Percentiles rank a stretch among this genome's conserved stretches.
Conservation (phyloP, 2,888 invertebrate genomes). For the Baronia brevicornis region DNA sequence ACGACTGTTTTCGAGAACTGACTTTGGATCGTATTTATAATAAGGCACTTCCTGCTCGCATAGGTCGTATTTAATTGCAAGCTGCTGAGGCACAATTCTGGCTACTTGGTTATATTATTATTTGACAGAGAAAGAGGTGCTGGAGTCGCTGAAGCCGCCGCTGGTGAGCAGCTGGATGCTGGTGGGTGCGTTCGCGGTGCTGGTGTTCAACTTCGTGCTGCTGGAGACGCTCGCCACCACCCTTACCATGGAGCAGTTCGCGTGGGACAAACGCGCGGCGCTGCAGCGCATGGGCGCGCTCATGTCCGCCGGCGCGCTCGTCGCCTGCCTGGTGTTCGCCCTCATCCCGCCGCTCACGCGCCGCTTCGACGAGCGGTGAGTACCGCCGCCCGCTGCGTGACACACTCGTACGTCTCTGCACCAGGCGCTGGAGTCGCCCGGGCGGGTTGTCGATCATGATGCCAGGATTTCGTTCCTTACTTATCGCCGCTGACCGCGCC, state of each 20-base stretch:
- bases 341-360: constrained; percentile 82
- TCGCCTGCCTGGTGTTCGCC: constrained; percentile 83
- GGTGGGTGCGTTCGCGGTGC: constrained; percentile 86
- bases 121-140: constrained; percentile 81
- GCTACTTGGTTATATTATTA: too few relatives aligned
- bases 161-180: constrained; percentile 85
- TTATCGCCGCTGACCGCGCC: too few relatives aligned
- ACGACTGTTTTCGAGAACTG: too few relatives aligned
- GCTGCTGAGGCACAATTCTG: too few relatives aligned
- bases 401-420: too few relatives aligned
- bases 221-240: constrained; percentile 90
- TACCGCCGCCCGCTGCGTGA: too few relatives aligned
- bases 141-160: constrained; percentile 81
- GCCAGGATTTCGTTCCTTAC: too few relatives aligned
- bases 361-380: constrained; percentile 81
- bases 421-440: too few relatives aligned
- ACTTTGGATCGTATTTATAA: too few relatives aligned
- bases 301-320: constrained; percentile 86
- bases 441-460: too few relatives aligned
- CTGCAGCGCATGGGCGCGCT: constrained; percentile 88
- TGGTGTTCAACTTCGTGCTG: constrained; percentile 91
- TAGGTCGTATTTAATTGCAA: too few relatives aligned
- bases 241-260: constrained; percentile 92
- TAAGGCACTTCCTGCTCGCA: too few relatives aligned
- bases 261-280: constrained; percentile 85